Evolutionary conservation across 2,888 invertebrate genomes (phyloP).

Genomic region (Drosophila kuntzei): DNA sequence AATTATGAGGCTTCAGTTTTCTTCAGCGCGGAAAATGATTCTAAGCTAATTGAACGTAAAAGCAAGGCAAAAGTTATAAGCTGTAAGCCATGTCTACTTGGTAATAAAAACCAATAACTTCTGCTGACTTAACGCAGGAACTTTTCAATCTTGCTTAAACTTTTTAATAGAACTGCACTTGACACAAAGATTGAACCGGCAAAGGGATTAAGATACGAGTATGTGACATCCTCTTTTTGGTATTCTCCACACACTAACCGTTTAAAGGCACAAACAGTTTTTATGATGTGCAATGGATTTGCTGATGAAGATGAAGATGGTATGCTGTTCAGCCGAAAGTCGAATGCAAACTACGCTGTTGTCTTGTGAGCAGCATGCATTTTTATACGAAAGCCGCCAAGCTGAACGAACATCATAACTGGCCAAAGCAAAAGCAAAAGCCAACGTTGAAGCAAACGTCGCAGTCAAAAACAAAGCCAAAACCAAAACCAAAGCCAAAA

Average conservation of each 20-base stretch:
- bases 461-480: conserved; percentile 11
- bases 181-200: background rate
- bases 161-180: conserved; percentile 3
- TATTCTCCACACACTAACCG: conserved; percentile 64
- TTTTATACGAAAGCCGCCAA: conserved; percentile 82
- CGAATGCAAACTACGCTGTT: conserved; percentile 83
- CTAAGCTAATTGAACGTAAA: background rate
- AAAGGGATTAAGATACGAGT: background rate
- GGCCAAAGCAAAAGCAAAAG: conserved; percentile 48
- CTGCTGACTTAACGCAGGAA: background rate
- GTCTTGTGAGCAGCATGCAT: conserved; percentile 75
- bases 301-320: conserved; percentile 43
- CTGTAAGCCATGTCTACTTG: background rate
- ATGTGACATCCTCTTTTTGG: conserved; percentile 5
- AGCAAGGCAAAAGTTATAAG: background rate
- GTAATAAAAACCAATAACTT: background rate
- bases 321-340: conserved; percentile 76
- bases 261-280: conserved; percentile 58
- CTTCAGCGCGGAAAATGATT: background rate
- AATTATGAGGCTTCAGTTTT: conserved; percentile 7
- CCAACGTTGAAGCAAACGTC: conserved; percentile 27
- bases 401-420: conserved; percentile 61
- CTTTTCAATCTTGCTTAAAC: background rate
- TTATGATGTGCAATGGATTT: conserved; percentile 35
- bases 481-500: conserved; percentile 28